Evolutionary conservation across 2,797 vertebrate species (phyloP).

Genomic region (Chelon labrosus): DNA sequence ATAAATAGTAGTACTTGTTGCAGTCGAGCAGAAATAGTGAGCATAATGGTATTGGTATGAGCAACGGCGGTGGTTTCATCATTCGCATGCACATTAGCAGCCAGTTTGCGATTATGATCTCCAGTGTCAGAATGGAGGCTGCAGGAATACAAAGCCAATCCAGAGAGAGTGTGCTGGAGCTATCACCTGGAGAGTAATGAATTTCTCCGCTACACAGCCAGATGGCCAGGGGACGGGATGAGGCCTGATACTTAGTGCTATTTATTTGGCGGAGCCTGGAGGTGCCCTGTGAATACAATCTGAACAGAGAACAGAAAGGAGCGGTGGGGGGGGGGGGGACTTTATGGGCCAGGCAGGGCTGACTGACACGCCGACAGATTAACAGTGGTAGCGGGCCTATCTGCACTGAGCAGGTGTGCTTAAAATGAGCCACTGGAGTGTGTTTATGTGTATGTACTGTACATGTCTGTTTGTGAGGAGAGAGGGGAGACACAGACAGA

Average conservation of each 20-base stretch:
- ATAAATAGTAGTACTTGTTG: neutral
- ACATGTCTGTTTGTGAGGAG: neutral
- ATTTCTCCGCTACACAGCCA: slow-evolving; percentile 66
- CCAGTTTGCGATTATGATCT: slow-evolving; percentile 66
- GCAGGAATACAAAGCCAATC: slow-evolving; percentile 62
- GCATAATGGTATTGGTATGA: slow-evolving; percentile 27
- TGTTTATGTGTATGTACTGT: slow-evolving; percentile 12
- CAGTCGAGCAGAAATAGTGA: neutral
- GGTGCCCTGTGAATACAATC: slow-evolving; percentile 34
- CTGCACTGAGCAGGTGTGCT: slow-evolving; percentile 54
- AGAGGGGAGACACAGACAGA: neutral
- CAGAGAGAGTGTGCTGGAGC: slow-evolving; percentile 45
- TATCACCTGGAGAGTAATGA: slow-evolving; percentile 73
- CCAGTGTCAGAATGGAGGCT: slow-evolving; percentile 62
- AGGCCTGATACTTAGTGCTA: slow-evolving; percentile 58
- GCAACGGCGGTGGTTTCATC: slow-evolving; percentile 8
- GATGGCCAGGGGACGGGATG: slow-evolving; percentile 57
- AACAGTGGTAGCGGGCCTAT: slow-evolving; percentile 51
- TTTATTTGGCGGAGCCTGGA: slow-evolving; percentile 58
- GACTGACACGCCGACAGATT: slow-evolving; percentile 56
- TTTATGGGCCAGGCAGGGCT: slow-evolving; percentile 39
- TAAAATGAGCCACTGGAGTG: slow-evolving; percentile 37
- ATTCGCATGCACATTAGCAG: slow-evolving; percentile 57
- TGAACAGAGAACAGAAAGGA: slow-evolving; percentile 26
- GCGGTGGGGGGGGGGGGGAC: neutral